Base-by-base conservation (phyloP, 2,113 vertebrate species). In the Elachura formosa region DNA sequence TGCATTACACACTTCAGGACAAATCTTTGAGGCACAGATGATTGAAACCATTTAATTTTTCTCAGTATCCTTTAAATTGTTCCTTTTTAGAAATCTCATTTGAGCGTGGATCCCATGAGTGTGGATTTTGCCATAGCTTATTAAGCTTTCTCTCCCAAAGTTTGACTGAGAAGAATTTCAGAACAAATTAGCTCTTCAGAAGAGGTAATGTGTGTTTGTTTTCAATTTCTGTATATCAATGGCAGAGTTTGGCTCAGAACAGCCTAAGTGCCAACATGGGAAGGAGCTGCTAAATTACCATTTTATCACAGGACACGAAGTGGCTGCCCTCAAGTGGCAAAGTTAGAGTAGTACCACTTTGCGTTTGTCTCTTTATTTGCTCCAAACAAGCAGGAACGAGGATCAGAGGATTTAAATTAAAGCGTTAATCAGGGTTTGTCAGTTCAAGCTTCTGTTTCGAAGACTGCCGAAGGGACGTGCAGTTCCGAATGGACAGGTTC, bases 241-340 rank as follows among this genome's bases (percentile, higher is more conserved):
- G 56, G 10, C 46, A 34, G 12, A 26, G 28, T 38, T 49, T 15
- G 45, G 11, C 38, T 48, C 29, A 14, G 68, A 74, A 3, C 33
- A 49, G 25, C n/a, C 18, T 4, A 19, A 45, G 28, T 66, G 62
- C 72, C n/a, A 26, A 10, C 20, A 1, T 6, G n/a, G 38, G 64
- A 43, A 74, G 48, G 12, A 22, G 59, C 61, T 64, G 7, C 31
- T 5, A 4, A 59, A 6, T 4, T 21, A 14, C 15, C 26, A 10
- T 80, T 84, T 85, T 48, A 33, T 48, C 79, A 40, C 56, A 33
- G 75, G 45, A 84, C 61, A 76, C 52, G 90, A 56, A 90, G 81
- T 74, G 54, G 48, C 89, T 96, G 97, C 94, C 95, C 92, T 96
- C 97, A 90, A 24, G 96, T 87, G 97, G 96, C 68, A 49, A 93